Conservation (phyloP, 1,140 invertebrate genomes). For the Piezodorus guildinii region DNA sequence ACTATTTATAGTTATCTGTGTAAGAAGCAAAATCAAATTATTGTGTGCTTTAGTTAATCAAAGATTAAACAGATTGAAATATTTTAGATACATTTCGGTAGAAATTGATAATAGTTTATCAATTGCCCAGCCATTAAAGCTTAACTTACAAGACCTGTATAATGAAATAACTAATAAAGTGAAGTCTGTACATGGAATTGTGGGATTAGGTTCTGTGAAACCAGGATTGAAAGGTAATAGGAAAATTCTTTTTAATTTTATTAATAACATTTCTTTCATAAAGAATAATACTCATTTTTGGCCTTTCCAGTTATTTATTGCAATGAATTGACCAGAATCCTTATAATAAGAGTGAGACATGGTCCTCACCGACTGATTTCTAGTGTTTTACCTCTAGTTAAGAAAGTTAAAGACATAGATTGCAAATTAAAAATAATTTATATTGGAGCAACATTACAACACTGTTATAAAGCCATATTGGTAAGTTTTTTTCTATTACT, state of each 20-base stretch:
- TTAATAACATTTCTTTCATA: no score
- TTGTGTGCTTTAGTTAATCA: not conserved
- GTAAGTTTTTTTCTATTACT: slow-evolving; percentile 29
- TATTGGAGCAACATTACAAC: slow-evolving; percentile 60
- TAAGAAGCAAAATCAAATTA: not conserved
- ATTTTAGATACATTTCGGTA: slow-evolving; percentile 47
- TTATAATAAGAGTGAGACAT: slow-evolving; percentile 53
- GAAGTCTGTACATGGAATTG: slow-evolving; percentile 57
- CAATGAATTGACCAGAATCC: slow-evolving; percentile 58
- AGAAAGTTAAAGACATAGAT: slow-evolving; percentile 44
- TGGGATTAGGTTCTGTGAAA: slow-evolving; percentile 51
- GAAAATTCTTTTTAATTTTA: not conserved
- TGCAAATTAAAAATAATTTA: slow-evolving; percentile 53
- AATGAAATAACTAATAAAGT: slow-evolving; percentile 47
- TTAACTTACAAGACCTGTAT: slow-evolving; percentile 45
- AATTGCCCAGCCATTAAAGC: slow-evolving; percentile 37
- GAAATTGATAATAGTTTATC: slow-evolving; percentile 40
- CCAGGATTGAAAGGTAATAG: slow-evolving; percentile 45
- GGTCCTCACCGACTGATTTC: slow-evolving; percentile 58
- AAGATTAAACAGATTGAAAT: not conserved
- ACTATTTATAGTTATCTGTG: slow-evolving; percentile 11
- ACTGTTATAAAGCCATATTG: slow-evolving; percentile 59
- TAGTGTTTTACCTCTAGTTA: slow-evolving; percentile 52
- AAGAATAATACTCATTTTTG: not conserved
- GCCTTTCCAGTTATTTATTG: slow-evolving; percentile 53